These are phyloP conservation scores for Apamea sordens DNA, from an alignment of 2,888 invertebrate species.

Conservation along the genomic window DNA sequence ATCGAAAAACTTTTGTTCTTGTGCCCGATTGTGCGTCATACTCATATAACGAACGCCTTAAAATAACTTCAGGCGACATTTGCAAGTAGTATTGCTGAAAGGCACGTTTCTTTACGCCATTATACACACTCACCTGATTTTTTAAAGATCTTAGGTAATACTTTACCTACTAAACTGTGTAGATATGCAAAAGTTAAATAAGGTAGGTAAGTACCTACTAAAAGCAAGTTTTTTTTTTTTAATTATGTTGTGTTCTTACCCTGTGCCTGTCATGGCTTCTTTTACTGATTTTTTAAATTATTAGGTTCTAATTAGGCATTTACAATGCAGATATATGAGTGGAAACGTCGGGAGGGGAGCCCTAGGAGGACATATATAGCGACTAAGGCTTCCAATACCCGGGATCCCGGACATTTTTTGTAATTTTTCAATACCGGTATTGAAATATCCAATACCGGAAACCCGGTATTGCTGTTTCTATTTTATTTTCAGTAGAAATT, in stretches of 20 bases:
- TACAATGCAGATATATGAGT: too few species aligned
- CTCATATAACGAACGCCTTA: slow-evolving; percentile 1
- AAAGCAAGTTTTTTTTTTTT: too few species aligned
- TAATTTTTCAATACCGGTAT: too few species aligned
- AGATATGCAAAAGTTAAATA: neutral
- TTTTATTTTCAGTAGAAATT: too few species aligned
- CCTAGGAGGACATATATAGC: neutral
- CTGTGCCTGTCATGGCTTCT: neutral
- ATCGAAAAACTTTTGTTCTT: slow-evolving; percentile 26
- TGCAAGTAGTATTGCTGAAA: slow-evolving; percentile 1
- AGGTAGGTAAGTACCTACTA: too few species aligned
- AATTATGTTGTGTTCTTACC: neutral
- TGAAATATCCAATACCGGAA: too few species aligned
- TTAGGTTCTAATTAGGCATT: neutral
- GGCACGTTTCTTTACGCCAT: neutral
- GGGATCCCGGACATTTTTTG: too few species aligned
- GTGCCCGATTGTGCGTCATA: slow-evolving; percentile 26
- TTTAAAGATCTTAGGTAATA: neutral
- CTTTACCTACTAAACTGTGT: neutral
- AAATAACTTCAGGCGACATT: neutral
- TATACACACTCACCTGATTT: neutral
- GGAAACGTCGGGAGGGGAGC: neutral
- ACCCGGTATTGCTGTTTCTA: too few species aligned
- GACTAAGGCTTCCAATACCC: too few species aligned
- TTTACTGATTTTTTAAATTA: neutral